Evolutionary conservation across 1,140 invertebrate genomes (phyloP), one percentile per base, ranked within the genome.

Genomic region (Lutraria rhynchaena): DNA sequence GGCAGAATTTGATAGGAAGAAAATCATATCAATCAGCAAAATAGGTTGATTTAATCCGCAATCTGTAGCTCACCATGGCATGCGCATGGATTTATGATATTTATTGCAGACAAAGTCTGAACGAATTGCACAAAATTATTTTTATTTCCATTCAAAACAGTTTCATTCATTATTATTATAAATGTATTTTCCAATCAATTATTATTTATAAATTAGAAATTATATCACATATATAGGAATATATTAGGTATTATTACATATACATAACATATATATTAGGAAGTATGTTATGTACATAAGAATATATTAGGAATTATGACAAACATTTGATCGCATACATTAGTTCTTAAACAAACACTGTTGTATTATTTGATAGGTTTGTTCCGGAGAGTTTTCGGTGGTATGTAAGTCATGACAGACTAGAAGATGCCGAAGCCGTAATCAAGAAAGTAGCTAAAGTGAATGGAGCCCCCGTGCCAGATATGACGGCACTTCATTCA

Each of bases 351-450:
- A n/a, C n/a, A 31, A 15, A 41, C 53, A 35, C 57, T 33, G 1
- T 46, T 61, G 19, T 61, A 19, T 49, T 11, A 0, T 77, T 33
- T 9, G 22, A 3, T 33, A 78, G 75, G 63, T 67, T 78, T 37
- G 46, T 78, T 22, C 75, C 61, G 22, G 75, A 78, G 41, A 78
- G 75, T 57, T 65, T 78, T 19, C 31, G 75, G 24, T 78, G 75
- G 75, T 78, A 78, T 29, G 22, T 67, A 22, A 27, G 49, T 27
- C 75, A 67, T 27, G 37, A 67, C 24, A 22, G 61, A 15, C 27
- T 65, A 1, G 24, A 69, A 19, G 61, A 78, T 2, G 75, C 61
- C 17, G 51, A 67, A 31, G 51, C 46, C 17, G 61, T 78, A 27
- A 57, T 78, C 29, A 53, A 53, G 31, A 67, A n/a, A 27, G 51